These are phyloP conservation scores for Embidobia sp. DNA, from an alignment of 2,888 invertebrate species.

Conservation along the genomic window DNA sequence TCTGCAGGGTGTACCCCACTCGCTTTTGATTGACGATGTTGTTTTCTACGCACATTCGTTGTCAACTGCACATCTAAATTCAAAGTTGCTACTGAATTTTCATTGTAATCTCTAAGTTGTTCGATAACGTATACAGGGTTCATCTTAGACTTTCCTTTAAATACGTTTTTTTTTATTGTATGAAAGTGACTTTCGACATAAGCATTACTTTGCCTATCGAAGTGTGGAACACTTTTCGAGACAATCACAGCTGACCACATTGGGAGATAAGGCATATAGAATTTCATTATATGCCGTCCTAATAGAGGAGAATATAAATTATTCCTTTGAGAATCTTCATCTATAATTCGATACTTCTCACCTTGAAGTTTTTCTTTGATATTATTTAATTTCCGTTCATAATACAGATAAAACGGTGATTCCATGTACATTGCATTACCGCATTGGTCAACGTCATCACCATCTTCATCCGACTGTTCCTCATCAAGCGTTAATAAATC, in stretches of 20 bases:
- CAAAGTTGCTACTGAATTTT: not conserved
- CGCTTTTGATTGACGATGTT: not conserved
- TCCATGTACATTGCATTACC: not conserved
- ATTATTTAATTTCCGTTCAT: not conserved
- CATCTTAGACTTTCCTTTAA: no score
- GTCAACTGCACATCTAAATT: conserved; percentile 3
- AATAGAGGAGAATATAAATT: not conserved
- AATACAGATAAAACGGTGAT: conserved; percentile 8
- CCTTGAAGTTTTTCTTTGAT: not conserved
- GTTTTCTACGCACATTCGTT: conserved; percentile 3
- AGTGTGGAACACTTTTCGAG: not conserved
- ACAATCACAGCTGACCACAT: conserved; percentile 6
- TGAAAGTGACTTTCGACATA: no score
- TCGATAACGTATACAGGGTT: not conserved
- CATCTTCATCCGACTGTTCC: not conserved
- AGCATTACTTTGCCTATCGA: conserved; percentile 18
- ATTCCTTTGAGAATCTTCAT: no score
- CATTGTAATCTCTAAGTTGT: not conserved
- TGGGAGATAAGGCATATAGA: conserved; percentile 5
- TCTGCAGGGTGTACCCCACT: no score
- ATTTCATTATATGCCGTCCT: conserved; percentile 3
- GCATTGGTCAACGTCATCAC: not conserved
- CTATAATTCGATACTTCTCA: no score
- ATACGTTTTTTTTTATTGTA: no score
- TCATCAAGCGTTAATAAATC: not conserved